Conservation (phyloP, 2,113 vertebrate genomes). For the Cathartes aura region DNA sequence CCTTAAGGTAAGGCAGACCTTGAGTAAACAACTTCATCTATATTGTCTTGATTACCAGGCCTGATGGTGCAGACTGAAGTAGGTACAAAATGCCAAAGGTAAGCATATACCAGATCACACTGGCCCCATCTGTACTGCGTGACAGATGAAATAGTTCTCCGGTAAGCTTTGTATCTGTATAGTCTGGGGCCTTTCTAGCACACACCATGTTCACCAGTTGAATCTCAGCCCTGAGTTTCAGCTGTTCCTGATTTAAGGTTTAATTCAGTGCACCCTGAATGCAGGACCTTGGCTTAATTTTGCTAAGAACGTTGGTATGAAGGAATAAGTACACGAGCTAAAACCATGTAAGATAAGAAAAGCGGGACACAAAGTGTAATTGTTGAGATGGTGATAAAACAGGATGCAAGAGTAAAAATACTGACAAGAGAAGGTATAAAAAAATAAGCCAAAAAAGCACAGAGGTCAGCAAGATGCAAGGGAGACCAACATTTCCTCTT, state of each 20-base stretch:
- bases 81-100: not conserved
- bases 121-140: accelerated
- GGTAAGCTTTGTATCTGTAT: not conserved
- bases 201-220: not conserved
- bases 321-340: not conserved
- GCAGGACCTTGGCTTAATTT: not conserved
- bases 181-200: not conserved
- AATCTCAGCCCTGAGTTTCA: not conserved
- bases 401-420: not conserved
- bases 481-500: not conserved
- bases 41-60: not conserved
- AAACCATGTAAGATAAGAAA: not conserved
- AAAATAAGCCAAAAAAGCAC: not conserved
- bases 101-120: not conserved
- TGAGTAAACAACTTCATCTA: not conserved
- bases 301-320: not conserved
- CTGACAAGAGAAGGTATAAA: not conserved
- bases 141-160: not conserved
- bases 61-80: not conserved
- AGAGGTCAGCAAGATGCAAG: not conserved
- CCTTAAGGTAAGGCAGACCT: not conserved
- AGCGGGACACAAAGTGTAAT: not conserved
- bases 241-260: not conserved
- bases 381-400: not conserved
- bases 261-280: not conserved